These are phyloP conservation scores for Leptodactylus fuscus DNA, from an alignment of 2,113 vertebrate species.

Conservation along the genomic window DNA sequence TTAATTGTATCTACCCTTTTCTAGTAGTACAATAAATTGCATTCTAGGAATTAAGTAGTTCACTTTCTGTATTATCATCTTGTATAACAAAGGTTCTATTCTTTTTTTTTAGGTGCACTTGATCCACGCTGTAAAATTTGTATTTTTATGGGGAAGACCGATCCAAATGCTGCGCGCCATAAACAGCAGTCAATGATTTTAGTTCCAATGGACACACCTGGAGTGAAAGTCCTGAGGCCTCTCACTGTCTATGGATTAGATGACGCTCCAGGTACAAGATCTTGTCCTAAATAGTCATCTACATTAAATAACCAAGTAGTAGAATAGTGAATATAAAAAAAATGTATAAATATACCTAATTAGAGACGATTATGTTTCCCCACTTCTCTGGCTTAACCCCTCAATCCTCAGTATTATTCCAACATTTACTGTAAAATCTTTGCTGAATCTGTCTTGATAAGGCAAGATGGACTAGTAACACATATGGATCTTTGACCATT, in stretches of 20 bases:
- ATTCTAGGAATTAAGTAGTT: too few relatives aligned
- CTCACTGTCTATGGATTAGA: constrained; percentile 65
- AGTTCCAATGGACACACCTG: constrained; percentile 70
- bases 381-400: too few relatives aligned
- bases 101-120: constrained; percentile 64
- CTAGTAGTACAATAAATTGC: too few relatives aligned
- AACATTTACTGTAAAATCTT: too few relatives aligned
- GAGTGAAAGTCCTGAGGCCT: constrained; percentile 64
- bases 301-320: not conserved
- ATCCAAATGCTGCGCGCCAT: constrained; percentile 66
- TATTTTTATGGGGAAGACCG: constrained; percentile 72
- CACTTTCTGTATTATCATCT: not conserved
- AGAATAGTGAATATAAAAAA: too few relatives aligned
- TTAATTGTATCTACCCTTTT: too few relatives aligned
- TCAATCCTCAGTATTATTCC: too few relatives aligned
- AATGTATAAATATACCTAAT: too few relatives aligned
- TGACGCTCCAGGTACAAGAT: constrained; percentile 61
- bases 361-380: too few relatives aligned
- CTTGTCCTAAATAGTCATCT: not conserved
- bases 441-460: too few relatives aligned
- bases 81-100: not conserved
- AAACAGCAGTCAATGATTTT: constrained; percentile 69
- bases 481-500: too few relatives aligned
- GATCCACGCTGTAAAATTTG: constrained; percentile 69
- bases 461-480: too few relatives aligned